Conservation (phyloP, 2,113 vertebrate species). For the Trinectes maculatus region DNA sequence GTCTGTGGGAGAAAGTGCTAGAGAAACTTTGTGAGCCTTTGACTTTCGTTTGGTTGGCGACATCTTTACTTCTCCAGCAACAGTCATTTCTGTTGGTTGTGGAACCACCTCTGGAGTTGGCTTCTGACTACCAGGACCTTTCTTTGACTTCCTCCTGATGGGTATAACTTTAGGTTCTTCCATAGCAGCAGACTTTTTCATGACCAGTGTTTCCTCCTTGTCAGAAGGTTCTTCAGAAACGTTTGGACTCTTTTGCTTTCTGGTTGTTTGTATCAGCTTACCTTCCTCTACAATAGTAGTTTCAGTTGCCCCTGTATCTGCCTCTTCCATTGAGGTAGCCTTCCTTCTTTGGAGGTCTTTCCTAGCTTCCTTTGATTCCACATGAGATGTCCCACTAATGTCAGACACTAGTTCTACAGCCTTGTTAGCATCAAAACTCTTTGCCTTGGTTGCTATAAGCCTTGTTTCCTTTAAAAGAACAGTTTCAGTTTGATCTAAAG, state of each 20-base stretch:
- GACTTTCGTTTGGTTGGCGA: background rate
- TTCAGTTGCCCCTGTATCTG: background rate
- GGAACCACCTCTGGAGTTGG: background rate
- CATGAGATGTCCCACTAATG: background rate
- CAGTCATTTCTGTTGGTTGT: background rate
- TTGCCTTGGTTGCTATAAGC: constrained; percentile 5
- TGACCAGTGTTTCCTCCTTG: background rate
- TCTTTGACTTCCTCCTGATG: constrained; percentile 11
- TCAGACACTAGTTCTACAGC: background rate
- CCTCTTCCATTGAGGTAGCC: background rate
- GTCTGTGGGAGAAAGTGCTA: background rate
- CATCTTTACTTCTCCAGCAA: background rate
- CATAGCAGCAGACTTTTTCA: background rate
- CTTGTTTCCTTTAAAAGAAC: background rate
- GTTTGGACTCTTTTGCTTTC: constrained; percentile 1
- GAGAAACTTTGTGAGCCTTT: background rate
- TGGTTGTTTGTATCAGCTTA: background rate
- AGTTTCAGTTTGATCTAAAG: background rate
- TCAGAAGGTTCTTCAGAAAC: background rate
- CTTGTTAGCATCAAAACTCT: background rate
- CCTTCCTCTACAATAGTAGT: background rate
- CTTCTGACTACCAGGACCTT: background rate
- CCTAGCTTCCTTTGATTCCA: background rate
- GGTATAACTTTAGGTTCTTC: constrained; percentile 5
- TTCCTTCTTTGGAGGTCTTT: background rate